Evolutionary conservation across 2,888 invertebrate genomes (phyloP), one percentile per base, ranked within the genome.

Genomic region (Trissoscelio sp.): DNA sequence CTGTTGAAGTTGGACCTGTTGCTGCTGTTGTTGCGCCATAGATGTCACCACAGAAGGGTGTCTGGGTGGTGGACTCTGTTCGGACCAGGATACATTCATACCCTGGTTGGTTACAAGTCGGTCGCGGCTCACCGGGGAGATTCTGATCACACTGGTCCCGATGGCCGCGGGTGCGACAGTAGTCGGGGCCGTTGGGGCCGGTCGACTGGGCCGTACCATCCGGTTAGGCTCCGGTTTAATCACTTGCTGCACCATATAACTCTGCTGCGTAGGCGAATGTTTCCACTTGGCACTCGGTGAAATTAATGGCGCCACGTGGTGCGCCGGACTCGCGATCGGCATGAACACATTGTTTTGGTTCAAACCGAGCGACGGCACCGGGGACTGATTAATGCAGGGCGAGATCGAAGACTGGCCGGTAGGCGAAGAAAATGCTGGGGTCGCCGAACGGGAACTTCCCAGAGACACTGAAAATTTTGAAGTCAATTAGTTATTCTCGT

Each of bases 361-460:
- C 78, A 96, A 94, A 37, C 96, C 95, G 78, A 94, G 94, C 0
- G 89, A 88, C 62, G 95, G 94, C 53, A 95, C 93, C 28, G 94
- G 94, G 79, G 95, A 94, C 89, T 95, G 94, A 92, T 93, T 93
- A 86, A 94, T 94, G 85, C 94, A 92, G 18, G 95, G 94, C 3
- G 95, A 95, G 78, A 92, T 91, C 58, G 94, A 94, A 34, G 94
- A 94, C 86, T 94, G 94, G 78, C 94, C 94, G 74, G 94, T 95
- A 70, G 95, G 95, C 58, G 95, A 95, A 44, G 97, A 96, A 89
- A 96, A 97, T 37, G 97, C 97, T 55, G 98, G 98, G 58, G 98
- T 97, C 64, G 97, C 97, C 42, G 98, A 97, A 79, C 98, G 94
- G 12, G 98, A 98, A 91, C 97, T 97, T 86, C 98, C 97, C 87